Evolutionary conservation across 2,888 invertebrate genomes (phyloP).

Genomic region (Branchellion lobata): DNA sequence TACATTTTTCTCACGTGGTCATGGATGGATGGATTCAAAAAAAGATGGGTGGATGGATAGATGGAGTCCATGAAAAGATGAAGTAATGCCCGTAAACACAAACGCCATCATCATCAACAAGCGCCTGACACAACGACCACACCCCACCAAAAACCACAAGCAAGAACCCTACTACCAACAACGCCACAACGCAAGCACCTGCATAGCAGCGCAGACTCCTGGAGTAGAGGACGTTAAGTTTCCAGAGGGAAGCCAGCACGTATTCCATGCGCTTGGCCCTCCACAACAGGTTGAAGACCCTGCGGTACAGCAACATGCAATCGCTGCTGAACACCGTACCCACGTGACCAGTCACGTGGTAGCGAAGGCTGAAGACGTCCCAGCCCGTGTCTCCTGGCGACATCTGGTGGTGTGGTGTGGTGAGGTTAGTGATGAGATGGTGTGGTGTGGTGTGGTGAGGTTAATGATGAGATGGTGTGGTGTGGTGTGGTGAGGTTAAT

Average conservation of each 20-base stretch:
- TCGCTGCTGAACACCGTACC: conserved; percentile 71
- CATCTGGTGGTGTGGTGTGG: conserved; percentile 53
- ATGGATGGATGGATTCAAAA: too few species aligned
- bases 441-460: too few species aligned
- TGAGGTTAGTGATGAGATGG: too few species aligned
- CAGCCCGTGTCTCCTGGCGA: conserved; percentile 77
- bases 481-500: too few species aligned
- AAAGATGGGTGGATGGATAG: too few species aligned
- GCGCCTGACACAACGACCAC: neutral
- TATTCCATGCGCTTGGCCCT: conserved; percentile 85
- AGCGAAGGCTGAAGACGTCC: conserved; percentile 85
- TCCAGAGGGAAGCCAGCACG: conserved; percentile 78
- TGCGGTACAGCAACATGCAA: conserved; percentile 74
- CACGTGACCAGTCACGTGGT: conserved; percentile 83
- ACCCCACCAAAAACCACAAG: neutral
- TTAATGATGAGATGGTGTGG: too few species aligned
- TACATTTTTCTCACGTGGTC: too few species aligned
- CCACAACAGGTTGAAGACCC: conserved; percentile 84
- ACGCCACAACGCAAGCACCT: too few species aligned
- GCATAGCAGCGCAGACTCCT: conserved; percentile 67
- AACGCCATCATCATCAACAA: conserved; percentile 49
- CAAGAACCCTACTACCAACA: too few species aligned
- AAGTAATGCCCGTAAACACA: too few species aligned
- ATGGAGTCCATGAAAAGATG: too few species aligned
- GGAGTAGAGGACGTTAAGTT: conserved; percentile 73